Conservation (phyloP, 2,888 invertebrate species). For the Hirtodrosophila histrioides region DNA sequence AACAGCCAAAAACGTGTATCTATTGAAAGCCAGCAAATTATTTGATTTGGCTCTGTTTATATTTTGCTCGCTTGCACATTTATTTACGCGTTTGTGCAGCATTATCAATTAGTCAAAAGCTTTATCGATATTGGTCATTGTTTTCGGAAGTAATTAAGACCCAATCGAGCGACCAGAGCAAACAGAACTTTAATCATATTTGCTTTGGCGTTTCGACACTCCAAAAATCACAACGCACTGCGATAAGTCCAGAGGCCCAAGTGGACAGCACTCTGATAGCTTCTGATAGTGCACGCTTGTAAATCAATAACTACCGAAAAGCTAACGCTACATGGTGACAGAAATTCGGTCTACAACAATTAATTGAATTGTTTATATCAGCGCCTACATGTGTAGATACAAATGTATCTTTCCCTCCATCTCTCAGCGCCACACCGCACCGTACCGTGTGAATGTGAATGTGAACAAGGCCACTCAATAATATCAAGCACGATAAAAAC, state of each 20-base stretch:
- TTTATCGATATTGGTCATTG: conserved; percentile 67
- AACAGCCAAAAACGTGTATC: conserved; percentile 15
- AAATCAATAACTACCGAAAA: conserved; percentile 80
- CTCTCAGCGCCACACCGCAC: conserved; percentile 14
- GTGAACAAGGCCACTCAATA: conserved; percentile 80
- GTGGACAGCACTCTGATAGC: conserved; percentile 61
- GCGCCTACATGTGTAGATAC: conserved; percentile 73
- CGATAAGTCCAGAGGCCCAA: conserved; percentile 64
- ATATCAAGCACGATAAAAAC: conserved; percentile 67
- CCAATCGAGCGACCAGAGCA: conserved; percentile 69
- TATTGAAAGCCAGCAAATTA: conserved; percentile 38
- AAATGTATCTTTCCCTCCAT: conserved; percentile 62
- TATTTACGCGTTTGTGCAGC: conserved; percentile 31
- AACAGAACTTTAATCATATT: conserved; percentile 77
- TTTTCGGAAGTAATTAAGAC: conserved; percentile 80
- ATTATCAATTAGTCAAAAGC: conserved; percentile 70
- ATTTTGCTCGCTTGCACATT: conserved; percentile 24
- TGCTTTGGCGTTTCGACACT: conserved; percentile 77
- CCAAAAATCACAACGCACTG: conserved; percentile 72
- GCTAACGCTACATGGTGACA: conserved; percentile 33
- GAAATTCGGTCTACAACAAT: conserved; percentile 70
- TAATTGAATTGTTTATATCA: conserved; percentile 79
- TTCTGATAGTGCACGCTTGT: conserved; percentile 63
- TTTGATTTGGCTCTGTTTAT: conserved; percentile 50
- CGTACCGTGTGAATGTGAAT: conserved; percentile 60